A percentile compares a stretch with the other conserved stretches of the same genome.
These are phyloP conservation scores for Andrena bicolor DNA, from an alignment of 2,888 invertebrate species.

Conservation along the genomic window DNA sequence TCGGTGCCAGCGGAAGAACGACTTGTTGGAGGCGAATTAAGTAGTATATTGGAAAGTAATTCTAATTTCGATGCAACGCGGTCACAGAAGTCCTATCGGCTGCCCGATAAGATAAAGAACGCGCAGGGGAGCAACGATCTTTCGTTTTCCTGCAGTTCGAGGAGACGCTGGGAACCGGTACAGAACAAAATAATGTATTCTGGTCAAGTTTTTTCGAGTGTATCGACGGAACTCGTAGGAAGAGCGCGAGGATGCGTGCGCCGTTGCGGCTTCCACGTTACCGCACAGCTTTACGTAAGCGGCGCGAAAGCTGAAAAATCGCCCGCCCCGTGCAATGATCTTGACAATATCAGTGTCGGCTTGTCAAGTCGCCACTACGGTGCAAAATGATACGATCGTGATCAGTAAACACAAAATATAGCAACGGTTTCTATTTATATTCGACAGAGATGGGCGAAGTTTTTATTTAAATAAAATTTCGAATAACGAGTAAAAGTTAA, in stretches of 20 bases:
- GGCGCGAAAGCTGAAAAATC: constrained; percentile 43
- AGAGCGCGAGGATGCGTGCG: constrained; percentile 15
- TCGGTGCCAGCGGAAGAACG: background rate
- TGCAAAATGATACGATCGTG: background rate
- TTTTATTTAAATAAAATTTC: too few species aligned
- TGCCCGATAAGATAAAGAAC: constrained; percentile 49
- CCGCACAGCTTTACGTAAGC: constrained; percentile 54
- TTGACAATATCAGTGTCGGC: constrained; percentile 25
- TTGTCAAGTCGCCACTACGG: background rate
- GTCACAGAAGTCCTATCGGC: constrained; percentile 22
- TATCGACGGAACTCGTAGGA: constrained; percentile 37
- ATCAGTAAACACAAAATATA: background rate
- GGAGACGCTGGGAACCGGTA: constrained; percentile 53
- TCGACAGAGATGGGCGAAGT: too few species aligned
- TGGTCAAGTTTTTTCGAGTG: constrained; percentile 37
- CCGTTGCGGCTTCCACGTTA: constrained; percentile 49
- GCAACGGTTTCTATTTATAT: background rate
- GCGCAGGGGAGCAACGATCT: constrained; percentile 12
- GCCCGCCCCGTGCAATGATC: constrained; percentile 40
- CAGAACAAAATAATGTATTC: constrained; percentile 49
- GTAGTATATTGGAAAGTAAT: background rate
- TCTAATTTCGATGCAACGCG: background rate
- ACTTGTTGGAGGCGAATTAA: too few species aligned
- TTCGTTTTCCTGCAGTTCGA: constrained; percentile 15
- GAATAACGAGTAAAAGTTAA: too few species aligned